Percentiles rank a stretch among this genome's conserved stretches.
Conservation (phyloP, 1,140 invertebrate species). For the Popillia japonica region DNA sequence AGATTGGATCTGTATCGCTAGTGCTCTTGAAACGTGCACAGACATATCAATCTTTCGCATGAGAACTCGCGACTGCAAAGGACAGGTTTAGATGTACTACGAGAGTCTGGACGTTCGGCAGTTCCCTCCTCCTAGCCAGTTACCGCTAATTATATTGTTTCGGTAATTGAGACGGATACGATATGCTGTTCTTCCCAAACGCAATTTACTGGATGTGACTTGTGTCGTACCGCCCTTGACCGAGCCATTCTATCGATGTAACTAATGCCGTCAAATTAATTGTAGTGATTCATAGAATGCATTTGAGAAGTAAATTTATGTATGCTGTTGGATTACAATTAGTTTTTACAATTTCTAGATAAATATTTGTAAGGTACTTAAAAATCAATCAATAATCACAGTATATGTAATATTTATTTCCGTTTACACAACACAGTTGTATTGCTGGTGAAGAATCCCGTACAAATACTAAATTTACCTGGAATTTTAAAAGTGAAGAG, state of each 20-base stretch:
- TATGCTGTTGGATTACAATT: too few species aligned
- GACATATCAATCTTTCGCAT: slow-evolving; percentile 38
- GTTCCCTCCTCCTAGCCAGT: neutral
- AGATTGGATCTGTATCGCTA: slow-evolving; percentile 27
- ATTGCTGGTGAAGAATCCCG: too few species aligned
- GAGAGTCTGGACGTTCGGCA: neutral
- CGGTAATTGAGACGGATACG: slow-evolving; percentile 19
- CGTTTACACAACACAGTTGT: too few species aligned
- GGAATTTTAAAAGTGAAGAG: slow-evolving; percentile 32
- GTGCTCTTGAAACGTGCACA: neutral
- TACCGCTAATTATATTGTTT: slow-evolving; percentile 26
- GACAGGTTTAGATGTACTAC: slow-evolving; percentile 28
- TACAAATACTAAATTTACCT: slow-evolving; percentile 13
- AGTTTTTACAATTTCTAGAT: too few species aligned
- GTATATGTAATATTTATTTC: too few species aligned
- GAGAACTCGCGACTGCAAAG: slow-evolving; percentile 35
- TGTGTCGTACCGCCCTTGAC: neutral
- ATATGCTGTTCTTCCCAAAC: neutral
- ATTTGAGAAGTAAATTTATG: neutral
- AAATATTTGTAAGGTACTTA: too few species aligned
- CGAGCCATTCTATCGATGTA: neutral
- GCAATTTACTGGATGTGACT: slow-evolving; percentile 13
- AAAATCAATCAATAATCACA: too few species aligned
- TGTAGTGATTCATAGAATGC: neutral
- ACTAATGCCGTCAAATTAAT: neutral